phyloP scores from a whole-genome alignment of 1,140 invertebrate genomes.

The Drosophila jambulina region DNA sequence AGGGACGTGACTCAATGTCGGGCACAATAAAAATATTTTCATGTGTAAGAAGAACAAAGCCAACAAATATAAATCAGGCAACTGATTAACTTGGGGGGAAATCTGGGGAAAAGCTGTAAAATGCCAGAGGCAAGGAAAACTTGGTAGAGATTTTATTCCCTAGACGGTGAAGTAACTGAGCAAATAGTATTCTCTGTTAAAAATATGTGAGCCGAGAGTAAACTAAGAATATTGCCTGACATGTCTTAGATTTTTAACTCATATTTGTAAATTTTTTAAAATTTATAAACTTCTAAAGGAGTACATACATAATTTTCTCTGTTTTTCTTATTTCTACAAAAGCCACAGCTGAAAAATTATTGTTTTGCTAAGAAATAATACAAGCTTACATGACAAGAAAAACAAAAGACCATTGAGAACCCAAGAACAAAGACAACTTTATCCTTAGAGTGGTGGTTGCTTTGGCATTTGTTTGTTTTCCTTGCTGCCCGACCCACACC shows the following conservation, averaged over 20 bases:
- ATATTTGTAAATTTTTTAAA: neutral
- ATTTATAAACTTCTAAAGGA: neutral
- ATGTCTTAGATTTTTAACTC: neutral
- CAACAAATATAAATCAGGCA: conserved; percentile 45
- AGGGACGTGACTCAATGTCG: conserved; percentile 37
- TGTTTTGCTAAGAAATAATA: conserved; percentile 9
- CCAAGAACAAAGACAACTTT: conserved; percentile 22
- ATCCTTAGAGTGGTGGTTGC: neutral
- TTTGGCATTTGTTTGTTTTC: conserved; percentile 10
- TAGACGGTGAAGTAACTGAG: too few relatives aligned
- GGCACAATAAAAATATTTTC: conserved; percentile 41
- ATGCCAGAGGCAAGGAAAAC: conserved; percentile 34
- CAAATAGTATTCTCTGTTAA: too few relatives aligned
- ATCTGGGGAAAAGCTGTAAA: conserved; percentile 25
- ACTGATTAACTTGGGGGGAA: conserved; percentile 43
- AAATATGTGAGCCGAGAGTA: neutral
- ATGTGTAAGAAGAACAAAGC: conserved; percentile 13
- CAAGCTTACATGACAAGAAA: conserved; percentile 1
- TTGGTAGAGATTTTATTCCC: conserved; percentile 38
- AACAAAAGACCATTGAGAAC: neutral
- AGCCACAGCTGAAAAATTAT: conserved; percentile 12
- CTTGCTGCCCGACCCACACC: conserved; percentile 2
- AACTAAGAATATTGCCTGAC: neutral
- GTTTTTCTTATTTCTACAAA: neutral
- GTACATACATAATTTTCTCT: neutral